Evolutionary conservation across 30 jellyfish, hydroid and myxozoan genomes (phyloP), one percentile per base, ranked within the genome.

Genomic region (Turritopsis rubra): DNA sequence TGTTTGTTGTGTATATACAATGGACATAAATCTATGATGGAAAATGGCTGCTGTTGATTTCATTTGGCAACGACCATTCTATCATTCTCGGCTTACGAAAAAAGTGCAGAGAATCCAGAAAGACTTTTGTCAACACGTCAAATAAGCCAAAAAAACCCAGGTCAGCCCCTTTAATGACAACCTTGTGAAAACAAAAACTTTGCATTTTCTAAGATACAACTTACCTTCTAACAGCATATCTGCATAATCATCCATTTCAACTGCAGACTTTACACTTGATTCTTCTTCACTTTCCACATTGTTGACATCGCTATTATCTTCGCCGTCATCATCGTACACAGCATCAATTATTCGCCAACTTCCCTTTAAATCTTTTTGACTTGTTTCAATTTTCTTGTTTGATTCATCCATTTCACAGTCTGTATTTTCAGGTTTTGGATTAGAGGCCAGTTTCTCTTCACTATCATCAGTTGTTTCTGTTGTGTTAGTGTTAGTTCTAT

Each of bases 141-240:
- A n/a, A n/a, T n/a, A n/a, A n/a, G n/a, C n/a, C n/a, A n/a, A n/a
- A n/a, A n/a, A n/a, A n/a, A n/a, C n/a, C n/a, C n/a, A n/a, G n/a
- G n/a, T n/a, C n/a, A n/a, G n/a, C n/a, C n/a, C n/a, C n/a, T n/a
- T n/a, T n/a, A n/a, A n/a, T n/a, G n/a, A n/a, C n/a, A n/a, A n/a
- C n/a, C n/a, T n/a, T n/a, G n/a, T n/a, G n/a, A n/a, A n/a, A n/a
- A n/a, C n/a, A n/a, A n/a, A n/a, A n/a, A n/a, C n/a, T n/a, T n/a
- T n/a, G n/a, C n/a, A n/a, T n/a, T n/a, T n/a, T n/a, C n/a, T n/a
- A n/a, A n/a, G n/a, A n/a, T n/a, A n/a, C n/a, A n/a, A 52, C 76
- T 21, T 66, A 92, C 98, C 98, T 88, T 92, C 98, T 5, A 92
- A 85, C 66, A 92, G 92, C 96, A 86, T 87, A 24, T 85, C 96